Evolutionary conservation across 2,888 invertebrate genomes (phyloP).

Genomic region (Lasius fuliginosus): DNA sequence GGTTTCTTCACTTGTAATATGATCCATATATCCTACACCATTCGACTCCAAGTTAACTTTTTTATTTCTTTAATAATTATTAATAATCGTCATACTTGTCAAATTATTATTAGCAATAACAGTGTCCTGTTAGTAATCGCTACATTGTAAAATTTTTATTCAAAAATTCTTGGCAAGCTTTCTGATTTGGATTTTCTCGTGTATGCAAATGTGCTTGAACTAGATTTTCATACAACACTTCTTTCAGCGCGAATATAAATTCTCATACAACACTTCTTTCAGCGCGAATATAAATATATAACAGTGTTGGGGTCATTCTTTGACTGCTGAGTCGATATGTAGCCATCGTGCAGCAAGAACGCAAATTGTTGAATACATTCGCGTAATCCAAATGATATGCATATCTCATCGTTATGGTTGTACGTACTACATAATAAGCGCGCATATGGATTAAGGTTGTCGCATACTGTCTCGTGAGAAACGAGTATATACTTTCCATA

Average conservation of each 20-base stretch:
- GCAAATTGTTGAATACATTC: conserved; percentile 36
- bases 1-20: background rate
- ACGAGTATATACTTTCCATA: background rate
- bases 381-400: conserved; percentile 33
- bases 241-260: background rate
- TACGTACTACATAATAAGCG: conserved; percentile 36
- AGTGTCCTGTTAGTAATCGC: background rate
- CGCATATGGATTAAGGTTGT: conserved; percentile 41
- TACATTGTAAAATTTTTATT: background rate
- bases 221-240: conserved; percentile 10
- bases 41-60: background rate
- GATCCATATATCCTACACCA: background rate
- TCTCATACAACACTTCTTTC: background rate
- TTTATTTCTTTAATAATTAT: background rate
- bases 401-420: conserved; percentile 33
- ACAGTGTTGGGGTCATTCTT: conserved; percentile 5
- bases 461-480: conserved; percentile 31
- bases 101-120: background rate
- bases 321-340: conserved; percentile 29
- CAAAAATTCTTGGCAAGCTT: background rate
- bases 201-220: background rate
- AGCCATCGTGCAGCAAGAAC: conserved; percentile 1
- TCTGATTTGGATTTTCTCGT: conserved; percentile 15
- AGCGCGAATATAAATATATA: background rate
- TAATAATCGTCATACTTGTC: background rate